These are phyloP conservation scores for Galleria mellonella DNA, from an alignment of 1,140 invertebrate species.

Conservation along the genomic window DNA sequence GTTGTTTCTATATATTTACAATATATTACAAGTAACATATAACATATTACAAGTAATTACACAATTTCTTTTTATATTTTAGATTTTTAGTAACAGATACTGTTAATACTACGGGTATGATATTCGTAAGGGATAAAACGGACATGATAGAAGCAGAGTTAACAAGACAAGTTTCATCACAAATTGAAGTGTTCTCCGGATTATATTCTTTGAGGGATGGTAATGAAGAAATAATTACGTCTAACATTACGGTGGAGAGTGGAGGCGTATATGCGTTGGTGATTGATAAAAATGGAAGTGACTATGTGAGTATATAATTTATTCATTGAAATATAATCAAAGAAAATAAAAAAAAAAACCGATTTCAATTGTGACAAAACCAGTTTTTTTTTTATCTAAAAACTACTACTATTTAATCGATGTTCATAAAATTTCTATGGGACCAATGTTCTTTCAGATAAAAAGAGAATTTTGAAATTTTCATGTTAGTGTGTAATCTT, in stretches of 20 bases:
- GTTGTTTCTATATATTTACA: too few relatives aligned
- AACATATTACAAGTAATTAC: too few relatives aligned
- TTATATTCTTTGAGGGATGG: conserved; percentile 39
- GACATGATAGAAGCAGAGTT: conserved; percentile 27
- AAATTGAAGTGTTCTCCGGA: conserved; percentile 52
- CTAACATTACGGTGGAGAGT: conserved; percentile 50
- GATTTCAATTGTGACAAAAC: too few relatives aligned
- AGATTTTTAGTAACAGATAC: conserved; percentile 34
- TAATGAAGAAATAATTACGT: conserved; percentile 5
- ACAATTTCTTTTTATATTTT: conserved; percentile 15
- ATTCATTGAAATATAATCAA: too few relatives aligned
- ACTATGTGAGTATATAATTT: conserved; percentile 26
- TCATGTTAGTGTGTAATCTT: too few relatives aligned
- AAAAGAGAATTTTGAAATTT: too few relatives aligned
- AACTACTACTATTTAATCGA: too few relatives aligned
- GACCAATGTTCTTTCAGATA: too few relatives aligned
- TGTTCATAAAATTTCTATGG: too few relatives aligned
- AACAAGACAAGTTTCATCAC: conserved; percentile 30
- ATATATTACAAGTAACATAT: not conserved
- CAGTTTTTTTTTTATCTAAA: too few relatives aligned
- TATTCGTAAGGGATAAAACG: conserved; percentile 11
- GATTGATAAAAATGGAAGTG: conserved; percentile 36
- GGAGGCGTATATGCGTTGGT: conserved; percentile 78
- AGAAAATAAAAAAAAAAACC: too few relatives aligned
- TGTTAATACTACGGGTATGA: conserved; percentile 37